These are phyloP conservation scores for Tragelaphus strepsiceros DNA, from an alignment of 2,113 vertebrate genomes.

Conservation along the genomic window DNA sequence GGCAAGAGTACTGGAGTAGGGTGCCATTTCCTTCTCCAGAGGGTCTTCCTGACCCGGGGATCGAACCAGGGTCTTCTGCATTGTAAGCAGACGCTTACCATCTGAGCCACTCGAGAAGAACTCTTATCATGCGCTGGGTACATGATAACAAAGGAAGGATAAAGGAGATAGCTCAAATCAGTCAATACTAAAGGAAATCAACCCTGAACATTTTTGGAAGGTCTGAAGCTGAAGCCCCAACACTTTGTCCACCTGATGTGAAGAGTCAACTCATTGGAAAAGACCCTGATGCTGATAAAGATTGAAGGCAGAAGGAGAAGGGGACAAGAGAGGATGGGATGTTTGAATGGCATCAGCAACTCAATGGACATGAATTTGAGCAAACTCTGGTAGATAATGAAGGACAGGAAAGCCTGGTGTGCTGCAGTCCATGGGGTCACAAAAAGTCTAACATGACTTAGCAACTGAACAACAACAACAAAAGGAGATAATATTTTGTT, in stretches of 20 bases:
- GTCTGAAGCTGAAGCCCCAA: not conserved
- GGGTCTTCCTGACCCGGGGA: no score
- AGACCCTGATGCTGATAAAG: not conserved
- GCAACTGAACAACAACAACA: not conserved
- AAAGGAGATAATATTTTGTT: not conserved
- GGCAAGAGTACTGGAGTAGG: no score
- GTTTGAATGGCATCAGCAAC: not conserved
- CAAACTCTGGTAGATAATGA: not conserved
- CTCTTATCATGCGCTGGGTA: no score
- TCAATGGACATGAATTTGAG: not conserved
- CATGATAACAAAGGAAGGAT: not conserved
- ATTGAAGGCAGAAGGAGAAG: not conserved
- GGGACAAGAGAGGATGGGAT: not conserved
- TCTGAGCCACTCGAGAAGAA: no score
- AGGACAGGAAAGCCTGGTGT: not conserved
- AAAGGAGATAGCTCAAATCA: not conserved
- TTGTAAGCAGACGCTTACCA: no score
- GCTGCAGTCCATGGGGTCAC: not conserved
- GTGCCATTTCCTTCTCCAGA: no score
- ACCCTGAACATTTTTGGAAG: not conserved
- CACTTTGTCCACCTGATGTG: not conserved
- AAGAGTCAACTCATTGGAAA: not conserved
- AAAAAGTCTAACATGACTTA: not conserved
- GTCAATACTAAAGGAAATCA: not conserved
- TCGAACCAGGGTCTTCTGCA: rapidly evolving